These are phyloP conservation scores for Oreochromis spilurus DNA, from an alignment of 2,113 vertebrate species.

Conservation along the genomic window DNA sequence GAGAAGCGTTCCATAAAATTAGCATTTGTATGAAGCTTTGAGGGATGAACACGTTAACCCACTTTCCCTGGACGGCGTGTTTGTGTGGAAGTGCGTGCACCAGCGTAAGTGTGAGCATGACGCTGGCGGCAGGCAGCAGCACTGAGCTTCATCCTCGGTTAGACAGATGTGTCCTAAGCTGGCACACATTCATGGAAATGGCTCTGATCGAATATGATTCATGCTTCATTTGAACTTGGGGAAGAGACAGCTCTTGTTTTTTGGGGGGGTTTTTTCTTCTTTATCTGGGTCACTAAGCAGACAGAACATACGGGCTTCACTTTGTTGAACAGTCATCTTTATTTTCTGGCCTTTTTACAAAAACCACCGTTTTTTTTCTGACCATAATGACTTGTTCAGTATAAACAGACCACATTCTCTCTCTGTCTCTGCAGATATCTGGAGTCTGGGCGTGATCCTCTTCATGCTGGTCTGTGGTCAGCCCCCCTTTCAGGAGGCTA, in stretches of 20 bases:
- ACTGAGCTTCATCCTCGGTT: conserved; percentile 6
- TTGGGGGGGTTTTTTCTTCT: neutral
- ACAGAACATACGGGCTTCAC: neutral
- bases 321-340: neutral
- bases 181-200: conserved; percentile 33
- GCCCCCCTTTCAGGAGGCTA: conserved; percentile 96
- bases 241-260: neutral
- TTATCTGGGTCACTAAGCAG: conserved; percentile 45
- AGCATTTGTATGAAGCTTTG: conserved; percentile 38
- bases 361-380: neutral
- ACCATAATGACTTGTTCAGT: neutral
- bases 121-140: conserved; percentile 10
- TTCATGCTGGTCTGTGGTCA: conserved; percentile 98
- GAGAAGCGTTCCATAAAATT: conserved; percentile 44
- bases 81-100: neutral
- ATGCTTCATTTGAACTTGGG: conserved; percentile 33
- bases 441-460: conserved; percentile 98
- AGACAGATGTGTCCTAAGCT: conserved; percentile 41
- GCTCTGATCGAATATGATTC: conserved; percentile 35
- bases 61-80: conserved; percentile 11
- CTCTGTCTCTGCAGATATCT: conserved; percentile 82
- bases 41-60: conserved; percentile 55
- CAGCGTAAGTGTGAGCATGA: neutral
- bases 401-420: neutral
- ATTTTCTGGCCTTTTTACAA: neutral